Evolutionary conservation across 2,113 vertebrate species (phyloP).

Genomic region (Sterrhoptilus dennistouni): DNA sequence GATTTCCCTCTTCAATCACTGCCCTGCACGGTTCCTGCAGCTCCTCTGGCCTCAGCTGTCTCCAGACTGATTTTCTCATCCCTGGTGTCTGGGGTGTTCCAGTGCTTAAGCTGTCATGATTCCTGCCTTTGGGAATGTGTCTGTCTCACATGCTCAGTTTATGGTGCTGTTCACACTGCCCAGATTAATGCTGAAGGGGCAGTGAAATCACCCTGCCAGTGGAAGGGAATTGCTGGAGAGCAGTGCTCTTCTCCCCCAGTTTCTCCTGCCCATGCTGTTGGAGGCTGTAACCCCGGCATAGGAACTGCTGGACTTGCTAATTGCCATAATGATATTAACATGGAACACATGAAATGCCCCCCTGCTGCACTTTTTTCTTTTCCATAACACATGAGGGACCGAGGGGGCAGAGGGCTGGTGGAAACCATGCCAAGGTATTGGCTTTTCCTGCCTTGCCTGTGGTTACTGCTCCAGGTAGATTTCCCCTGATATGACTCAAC

Average conservation of each 20-base stretch:
- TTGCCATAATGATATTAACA: neutral
- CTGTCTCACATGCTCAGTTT: neutral
- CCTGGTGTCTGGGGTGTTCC: neutral
- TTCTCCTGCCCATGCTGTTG: neutral
- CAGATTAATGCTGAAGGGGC: neutral
- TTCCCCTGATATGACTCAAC: neutral
- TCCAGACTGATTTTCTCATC: neutral
- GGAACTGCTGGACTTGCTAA: neutral
- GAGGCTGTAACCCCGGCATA: neutral
- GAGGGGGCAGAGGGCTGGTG: neutral
- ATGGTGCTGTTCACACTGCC: neutral
- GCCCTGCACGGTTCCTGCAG: neutral
- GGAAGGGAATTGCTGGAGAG: neutral
- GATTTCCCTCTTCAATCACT: rapidly evolving
- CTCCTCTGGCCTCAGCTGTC: neutral
- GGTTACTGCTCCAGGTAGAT: neutral
- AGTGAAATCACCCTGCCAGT: neutral
- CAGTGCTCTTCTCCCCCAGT: no score
- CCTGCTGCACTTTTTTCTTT: neutral
- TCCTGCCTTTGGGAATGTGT: neutral
- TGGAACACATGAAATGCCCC: neutral
- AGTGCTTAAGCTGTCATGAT: neutral
- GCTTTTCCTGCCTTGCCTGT: neutral
- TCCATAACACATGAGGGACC: neutral
- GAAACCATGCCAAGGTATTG: neutral